A percentile compares a stretch with the other conserved stretches of the same genome.
These are phyloP conservation scores for Amphiprion ocellaris DNA, from an alignment of 2,113 vertebrate species.

Conservation along the genomic window DNA sequence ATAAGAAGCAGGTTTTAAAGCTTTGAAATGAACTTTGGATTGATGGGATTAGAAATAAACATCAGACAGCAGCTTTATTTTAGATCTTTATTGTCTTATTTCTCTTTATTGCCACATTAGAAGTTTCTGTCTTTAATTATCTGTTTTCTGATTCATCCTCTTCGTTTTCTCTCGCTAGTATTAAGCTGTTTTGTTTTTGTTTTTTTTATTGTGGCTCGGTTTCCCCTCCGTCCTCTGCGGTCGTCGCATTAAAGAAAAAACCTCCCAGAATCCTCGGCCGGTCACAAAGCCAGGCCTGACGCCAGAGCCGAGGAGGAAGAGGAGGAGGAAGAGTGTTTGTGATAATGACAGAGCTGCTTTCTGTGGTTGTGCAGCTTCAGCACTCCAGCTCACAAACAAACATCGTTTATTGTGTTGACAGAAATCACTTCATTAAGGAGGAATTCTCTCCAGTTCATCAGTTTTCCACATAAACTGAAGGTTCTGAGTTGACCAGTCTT, in stretches of 20 bases:
- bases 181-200: background rate
- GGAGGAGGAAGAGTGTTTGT: slow-evolving; percentile 9
- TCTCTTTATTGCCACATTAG: background rate
- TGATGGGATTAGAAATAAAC: too few species aligned
- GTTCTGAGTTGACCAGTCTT: too few species aligned
- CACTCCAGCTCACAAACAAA: too few species aligned
- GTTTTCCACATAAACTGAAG: too few species aligned
- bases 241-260: slow-evolving; percentile 39
- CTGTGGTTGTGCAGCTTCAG: too few species aligned
- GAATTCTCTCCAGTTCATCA: too few species aligned
- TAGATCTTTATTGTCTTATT: too few species aligned
- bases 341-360: too few species aligned
- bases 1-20: too few species aligned
- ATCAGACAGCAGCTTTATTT: background rate
- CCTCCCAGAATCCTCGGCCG: slow-evolving; percentile 56
- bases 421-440: too few species aligned
- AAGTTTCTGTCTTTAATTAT: slow-evolving; percentile 18
- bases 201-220: background rate
- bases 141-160: background rate
- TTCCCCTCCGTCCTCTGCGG: slow-evolving; percentile 30
- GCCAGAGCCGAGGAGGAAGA: slow-evolving; percentile 34
- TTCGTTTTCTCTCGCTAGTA: background rate
- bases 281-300: slow-evolving; percentile 71
- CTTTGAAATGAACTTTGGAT: too few species aligned
- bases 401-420: too few species aligned